Evolutionary conservation across 2,113 vertebrate genomes (phyloP), one percentile per base, ranked within the genome.

Genomic region (Strix aluco): DNA sequence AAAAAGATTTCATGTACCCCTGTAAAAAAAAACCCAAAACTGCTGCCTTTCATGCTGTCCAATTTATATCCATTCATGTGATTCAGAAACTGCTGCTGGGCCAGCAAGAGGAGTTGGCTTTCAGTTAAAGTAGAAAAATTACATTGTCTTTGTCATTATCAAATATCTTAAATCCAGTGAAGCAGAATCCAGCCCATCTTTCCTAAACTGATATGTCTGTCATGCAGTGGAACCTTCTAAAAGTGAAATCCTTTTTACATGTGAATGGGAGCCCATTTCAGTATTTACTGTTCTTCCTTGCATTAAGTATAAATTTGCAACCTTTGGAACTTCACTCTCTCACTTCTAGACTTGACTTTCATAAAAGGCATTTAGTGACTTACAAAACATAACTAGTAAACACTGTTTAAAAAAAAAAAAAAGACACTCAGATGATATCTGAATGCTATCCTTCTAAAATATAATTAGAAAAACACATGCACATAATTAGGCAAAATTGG

Each of bases 141-240:
- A 34, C 6, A 5, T 14, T 3, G 25, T 72, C 7, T 44, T 86
- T 79, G 57, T 73, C 6, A 30, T 84, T 92, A 29, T 54, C 38
- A 86, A 91, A 49, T 90, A 74, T 36, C 52, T 84, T 47, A 67
- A 83, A 88, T 94, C 77, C 61, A 36, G 23, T 94, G 88, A 97
- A 94, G 90, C 90, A 96, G 73, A 94, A 91, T 78, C 38, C 71
- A 94, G 21, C 67, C 84, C 84, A 91, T 92, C 79, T 88, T 81
- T 96, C 83, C 75, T 81, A 36, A 82, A 86, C 42, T 94, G 88
- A 29, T 93, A 66, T 84, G 90, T 95, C 93, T 95, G 89, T 95
- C 75, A 66, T 91, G 80, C 83, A 90, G 3, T 95, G 71, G 46
- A 86, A 83, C 40, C 22, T 81, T 94, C 70, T 78, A 49, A 95